Evolutionary conservation across 2,888 invertebrate species (phyloP).

Genomic region (Notodonta ziczac): DNA sequence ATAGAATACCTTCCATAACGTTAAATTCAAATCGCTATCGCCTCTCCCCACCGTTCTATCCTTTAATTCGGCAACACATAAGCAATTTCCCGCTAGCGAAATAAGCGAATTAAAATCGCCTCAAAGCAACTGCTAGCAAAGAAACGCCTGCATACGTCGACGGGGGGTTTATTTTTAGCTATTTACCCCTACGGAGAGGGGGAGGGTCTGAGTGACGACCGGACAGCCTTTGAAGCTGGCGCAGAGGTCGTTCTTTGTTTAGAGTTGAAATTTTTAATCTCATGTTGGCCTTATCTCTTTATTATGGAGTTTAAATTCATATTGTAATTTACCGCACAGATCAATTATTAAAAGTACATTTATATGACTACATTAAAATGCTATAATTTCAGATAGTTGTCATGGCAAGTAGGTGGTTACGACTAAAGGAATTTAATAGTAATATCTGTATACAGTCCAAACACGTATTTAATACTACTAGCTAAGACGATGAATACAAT

Average conservation of each 20-base stretch:
- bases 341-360: too few relatives aligned
- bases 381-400: too few relatives aligned
- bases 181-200: conserved; percentile 52
- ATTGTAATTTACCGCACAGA: too few relatives aligned
- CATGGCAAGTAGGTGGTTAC: too few relatives aligned
- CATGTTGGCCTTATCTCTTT: conserved; percentile 9
- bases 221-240: conserved; percentile 67
- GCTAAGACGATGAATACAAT: background rate
- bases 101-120: conserved; percentile 81
- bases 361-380: too few relatives aligned
- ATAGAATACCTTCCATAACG: too few relatives aligned
- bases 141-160: conserved; percentile 68
- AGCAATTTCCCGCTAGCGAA: conserved; percentile 70
- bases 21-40: conserved; percentile 8
- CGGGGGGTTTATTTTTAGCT: conserved; percentile 67
- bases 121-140: conserved; percentile 77
- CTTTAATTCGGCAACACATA: conserved; percentile 65
- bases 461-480: background rate
- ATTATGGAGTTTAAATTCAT: background rate
- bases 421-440: too few relatives aligned
- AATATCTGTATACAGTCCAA: background rate
- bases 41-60: conserved; percentile 6
- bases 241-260: conserved; percentile 33
- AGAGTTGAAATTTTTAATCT: conserved; percentile 35
- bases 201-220: conserved; percentile 50